Evolutionary conservation across 2,888 invertebrate species (phyloP), one percentile per base, ranked within the genome.

Genomic region (Sinhomidia bicolor): DNA sequence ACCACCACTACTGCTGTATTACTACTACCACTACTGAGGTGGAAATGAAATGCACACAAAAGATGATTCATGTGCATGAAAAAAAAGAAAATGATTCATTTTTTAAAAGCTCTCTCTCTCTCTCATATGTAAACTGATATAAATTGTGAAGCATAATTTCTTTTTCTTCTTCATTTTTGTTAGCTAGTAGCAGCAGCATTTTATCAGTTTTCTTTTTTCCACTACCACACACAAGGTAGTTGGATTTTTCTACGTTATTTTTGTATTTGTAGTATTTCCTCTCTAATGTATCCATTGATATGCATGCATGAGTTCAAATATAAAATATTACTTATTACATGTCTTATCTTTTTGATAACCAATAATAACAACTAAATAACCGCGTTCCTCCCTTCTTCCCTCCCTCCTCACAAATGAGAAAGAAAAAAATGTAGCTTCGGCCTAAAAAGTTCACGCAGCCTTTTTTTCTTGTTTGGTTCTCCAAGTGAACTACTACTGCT

Each of bases 311-410:
- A 62, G 44, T 23, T 85, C 76, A 60, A 85, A 60, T 76, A 78
- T 85, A 78, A 85, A 76, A 85, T 85, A 85, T 85, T 85, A 74
- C 84, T 85, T 78, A 74, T 76, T 78, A 76, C 74, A 47, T 26
- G 17, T 26, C 76, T 85, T 85, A 76, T 85, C 76, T 76, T 36
- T n/a, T 76, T 51, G 84, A 85, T 85, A 76, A 78, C 84, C 76
- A 84, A 76, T 60, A 47, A n/a, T n/a, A n/a, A n/a, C n/a, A n/a
- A 85, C 84, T 41, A 83, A 74, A 74, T 74, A 74, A 54, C 54
- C 20, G 3, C 17, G 29, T 71, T 57, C 62, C 36, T 12, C 41
- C n/a, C n/a, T n/a, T n/a, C n/a, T n/a, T n/a, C n/a, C n/a, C n/a
- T n/a, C n/a, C n/a, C n/a, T n/a, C n/a, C n/a, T n/a, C 51, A 17